Evolutionary conservation across 2,888 invertebrate genomes (phyloP).

Genomic region (Apantesis nais): DNA sequence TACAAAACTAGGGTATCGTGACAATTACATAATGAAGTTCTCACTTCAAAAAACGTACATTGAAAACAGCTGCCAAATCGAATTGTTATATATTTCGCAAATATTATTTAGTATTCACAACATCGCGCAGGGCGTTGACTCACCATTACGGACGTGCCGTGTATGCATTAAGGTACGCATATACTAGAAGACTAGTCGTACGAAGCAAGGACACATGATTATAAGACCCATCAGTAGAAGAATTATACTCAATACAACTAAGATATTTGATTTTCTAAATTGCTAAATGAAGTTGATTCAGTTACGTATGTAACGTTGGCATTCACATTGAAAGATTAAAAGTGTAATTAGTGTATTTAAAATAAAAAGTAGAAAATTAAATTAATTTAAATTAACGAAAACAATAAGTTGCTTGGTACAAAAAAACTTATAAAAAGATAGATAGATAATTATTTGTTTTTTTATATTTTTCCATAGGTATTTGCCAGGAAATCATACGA

Average conservation of each 20-base stretch:
- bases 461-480: too few relatives aligned
- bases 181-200: constrained; percentile 24
- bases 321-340: not conserved
- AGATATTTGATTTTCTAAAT: not conserved
- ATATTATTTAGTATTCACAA: constrained; percentile 58
- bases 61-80: constrained; percentile 33
- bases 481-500: too few relatives aligned
- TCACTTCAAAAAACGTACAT: constrained; percentile 2
- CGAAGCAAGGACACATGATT: not conserved
- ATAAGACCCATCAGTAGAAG: not conserved
- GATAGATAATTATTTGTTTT: too few relatives aligned
- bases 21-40: not conserved
- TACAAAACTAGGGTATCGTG: not conserved
- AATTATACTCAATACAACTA: not conserved
- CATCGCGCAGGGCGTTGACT: constrained; percentile 47
- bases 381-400: too few relatives aligned
- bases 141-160: constrained; percentile 47
- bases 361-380: too few relatives aligned
- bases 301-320: not conserved
- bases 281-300: not conserved
- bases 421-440: too few relatives aligned
- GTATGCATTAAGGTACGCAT: constrained; percentile 22
- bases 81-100: constrained; percentile 56
- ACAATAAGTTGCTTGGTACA: too few relatives aligned
- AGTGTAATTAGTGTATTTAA: too few relatives aligned